These are phyloP conservation scores for Crossaster papposus DNA, from an alignment of 53 echinoderm and acorn worm species.

Conservation along the genomic window DNA sequence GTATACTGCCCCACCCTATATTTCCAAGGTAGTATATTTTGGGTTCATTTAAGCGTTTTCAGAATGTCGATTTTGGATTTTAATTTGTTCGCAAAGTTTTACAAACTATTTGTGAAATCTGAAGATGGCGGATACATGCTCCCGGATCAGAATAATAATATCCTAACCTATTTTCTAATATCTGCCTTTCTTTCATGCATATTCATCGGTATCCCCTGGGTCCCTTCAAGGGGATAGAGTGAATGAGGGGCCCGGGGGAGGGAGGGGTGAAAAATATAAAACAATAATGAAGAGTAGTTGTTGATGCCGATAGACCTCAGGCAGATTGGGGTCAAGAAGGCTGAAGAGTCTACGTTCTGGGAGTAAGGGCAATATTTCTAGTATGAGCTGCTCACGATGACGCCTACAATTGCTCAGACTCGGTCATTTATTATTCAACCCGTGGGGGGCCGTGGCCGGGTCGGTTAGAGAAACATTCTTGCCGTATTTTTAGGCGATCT, in stretches of 20 bases:
- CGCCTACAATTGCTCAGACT: conserved; percentile 13
- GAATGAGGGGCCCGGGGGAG: background rate
- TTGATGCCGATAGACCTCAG: conserved; percentile 4
- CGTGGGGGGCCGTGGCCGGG: background rate
- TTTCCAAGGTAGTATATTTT: too few species aligned
- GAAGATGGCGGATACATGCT: too few species aligned
- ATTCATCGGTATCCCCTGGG: background rate
- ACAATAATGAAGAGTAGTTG: background rate
- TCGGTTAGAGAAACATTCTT: background rate
- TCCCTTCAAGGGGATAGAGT: background rate
- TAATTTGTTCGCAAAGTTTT: too few species aligned
- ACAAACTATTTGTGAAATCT: too few species aligned
- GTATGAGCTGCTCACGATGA: background rate
- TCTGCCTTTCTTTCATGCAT: background rate
- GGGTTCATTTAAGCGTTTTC: too few species aligned
- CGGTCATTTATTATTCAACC: background rate
- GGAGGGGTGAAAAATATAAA: background rate
- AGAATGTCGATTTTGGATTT: too few species aligned
- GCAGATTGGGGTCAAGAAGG: conserved; percentile 23
- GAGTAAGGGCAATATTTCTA: conserved; percentile 31
- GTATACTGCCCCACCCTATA: too few species aligned
- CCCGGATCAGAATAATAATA: background rate
- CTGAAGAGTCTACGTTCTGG: background rate
- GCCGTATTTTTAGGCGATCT: background rate
- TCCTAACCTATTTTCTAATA: background rate